Base-by-base conservation (phyloP, 2,797 vertebrate species). In the Schizopygopsis malacanthus region DNA sequence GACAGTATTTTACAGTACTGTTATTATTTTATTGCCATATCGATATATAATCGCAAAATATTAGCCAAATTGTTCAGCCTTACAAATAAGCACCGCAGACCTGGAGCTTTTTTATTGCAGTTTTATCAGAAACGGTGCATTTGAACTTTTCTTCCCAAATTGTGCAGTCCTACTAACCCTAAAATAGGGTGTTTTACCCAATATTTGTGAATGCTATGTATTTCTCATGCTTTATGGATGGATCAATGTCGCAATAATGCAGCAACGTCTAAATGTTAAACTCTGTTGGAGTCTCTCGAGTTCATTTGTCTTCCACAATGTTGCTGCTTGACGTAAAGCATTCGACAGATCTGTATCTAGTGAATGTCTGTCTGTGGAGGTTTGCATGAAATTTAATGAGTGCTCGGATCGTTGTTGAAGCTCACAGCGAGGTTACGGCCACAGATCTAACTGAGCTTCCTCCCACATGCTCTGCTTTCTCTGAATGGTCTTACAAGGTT, bases 401-500 rank as follows among this genome's bases (percentile, higher is more conserved):
- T 45, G 80, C 69, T 59, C 52, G 2, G 37, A 71, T 56, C 41
- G 16, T 47, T 73, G 56, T 41, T 43, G 37, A 37, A 73, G 20
- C 52, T 73, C 39, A 15, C n/a, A 41, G 71, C 65, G 56, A 86
- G 71, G 82, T 78, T 87, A 77, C 37, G 52, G 83, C 63, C 75
- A 71, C 71, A 16, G 80, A 83, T 81, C 50, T 79, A 78, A 75
- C 52, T 47, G 79, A 59, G 33, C 72, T 81, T 87, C 67, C 83
- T 54, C 86, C 86, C 84, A 87, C 86, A 10, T 50, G 52, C 63
- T 56, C 63, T 0, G 70, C 83, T 85, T 77, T 63, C 83, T 81
- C 18, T 86, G 79, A 79, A 79, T 79, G 76, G 79, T 84, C 88
- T 67, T 84, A 45, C 54, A 82, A 89, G 91, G 91, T 92, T 86